Evolutionary conservation across 2,888 invertebrate genomes (phyloP).

Genomic region (Diachrysia chrysitis): DNA sequence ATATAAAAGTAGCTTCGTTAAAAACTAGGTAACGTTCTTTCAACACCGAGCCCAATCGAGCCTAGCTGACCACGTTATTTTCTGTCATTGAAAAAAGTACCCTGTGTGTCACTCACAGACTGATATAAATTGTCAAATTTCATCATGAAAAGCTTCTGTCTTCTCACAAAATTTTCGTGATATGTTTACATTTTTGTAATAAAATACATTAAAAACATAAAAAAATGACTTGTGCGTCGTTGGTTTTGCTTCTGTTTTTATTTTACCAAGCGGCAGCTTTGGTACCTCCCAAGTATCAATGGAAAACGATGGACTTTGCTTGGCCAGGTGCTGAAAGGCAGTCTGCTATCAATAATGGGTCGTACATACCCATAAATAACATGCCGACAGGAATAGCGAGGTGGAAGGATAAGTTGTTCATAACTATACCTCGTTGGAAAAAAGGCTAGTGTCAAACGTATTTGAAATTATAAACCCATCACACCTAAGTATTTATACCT

Average conservation of each 20-base stretch:
- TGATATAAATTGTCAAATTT: background rate
- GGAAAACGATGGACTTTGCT: conserved; percentile 91
- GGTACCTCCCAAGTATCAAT: conserved; percentile 83
- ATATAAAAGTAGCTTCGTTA: background rate
- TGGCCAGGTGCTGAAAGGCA: conserved; percentile 85
- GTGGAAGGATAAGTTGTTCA: conserved; percentile 91
- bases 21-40: background rate
- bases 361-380: conserved; percentile 90
- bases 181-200: background rate
- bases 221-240: conserved; percentile 42
- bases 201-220: background rate
- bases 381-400: conserved; percentile 91
- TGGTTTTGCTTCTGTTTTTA: conserved; percentile 45
- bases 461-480: background rate
- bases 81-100: too few relatives aligned
- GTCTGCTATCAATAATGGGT: conserved; percentile 85
- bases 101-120: too few relatives aligned
- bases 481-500: too few relatives aligned
- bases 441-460: conserved; percentile 81
- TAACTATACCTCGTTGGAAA: conserved; percentile 92
- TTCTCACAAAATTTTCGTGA: background rate
- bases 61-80: too few relatives aligned
- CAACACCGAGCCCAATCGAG: background rate
- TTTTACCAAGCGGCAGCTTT: conserved; percentile 52
- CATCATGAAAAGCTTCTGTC: background rate